Base-by-base conservation (phyloP, 1,140 invertebrate species). In the Lepidurus apus region DNA sequence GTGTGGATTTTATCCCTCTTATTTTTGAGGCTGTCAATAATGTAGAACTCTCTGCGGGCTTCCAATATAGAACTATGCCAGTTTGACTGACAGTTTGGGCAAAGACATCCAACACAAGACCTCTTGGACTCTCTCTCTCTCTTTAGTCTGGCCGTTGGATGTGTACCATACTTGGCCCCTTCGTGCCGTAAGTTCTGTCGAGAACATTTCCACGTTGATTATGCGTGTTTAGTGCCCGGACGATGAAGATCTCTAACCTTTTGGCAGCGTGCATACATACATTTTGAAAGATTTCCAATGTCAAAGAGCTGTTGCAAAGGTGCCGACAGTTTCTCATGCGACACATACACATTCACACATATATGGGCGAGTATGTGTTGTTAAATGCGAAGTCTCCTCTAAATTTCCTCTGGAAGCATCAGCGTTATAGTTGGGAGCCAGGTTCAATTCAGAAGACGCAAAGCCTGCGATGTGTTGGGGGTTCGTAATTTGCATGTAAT, bases 211-310 rank as follows among this genome's bases (percentile, higher is more conserved):
- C 3, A 21, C 53, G 53, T 65, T 65, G 53, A 21, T 65, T 17
- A 65, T 65, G 13, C 53, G 53, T 65, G 53, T 13, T 65, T 13
- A 21, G 53, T 65, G 13, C 21, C 53, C 21, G 13, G 21, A 21
- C 53, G 53, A 65, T 17, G 53, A 65, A 65, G 53, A 65, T 17
- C 53, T 65, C 53, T 47, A n/a, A 65, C 53, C 53, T 65, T 65
- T 65, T 34, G 34, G 34, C 34, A 34, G 34, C 53, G 17, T 65
- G 17, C 8, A 21, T 65, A 13, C 53, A 65, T 65, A 21, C 17
- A 65, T 65, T 65, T 21, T 65, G 13, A 17, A 65, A 65, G 17
- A n/a, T 65, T 65, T 21, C 13, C 6, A 21, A 4, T 21, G 53
- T 65, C 53, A 65, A 6, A 11, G 6, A 13, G 17, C 53, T 7